Percentiles rank a stretch among this genome's conserved stretches.
phyloP scores from a whole-genome alignment of 2,888 invertebrate genomes.

The Dicranocentrus wangi region DNA sequence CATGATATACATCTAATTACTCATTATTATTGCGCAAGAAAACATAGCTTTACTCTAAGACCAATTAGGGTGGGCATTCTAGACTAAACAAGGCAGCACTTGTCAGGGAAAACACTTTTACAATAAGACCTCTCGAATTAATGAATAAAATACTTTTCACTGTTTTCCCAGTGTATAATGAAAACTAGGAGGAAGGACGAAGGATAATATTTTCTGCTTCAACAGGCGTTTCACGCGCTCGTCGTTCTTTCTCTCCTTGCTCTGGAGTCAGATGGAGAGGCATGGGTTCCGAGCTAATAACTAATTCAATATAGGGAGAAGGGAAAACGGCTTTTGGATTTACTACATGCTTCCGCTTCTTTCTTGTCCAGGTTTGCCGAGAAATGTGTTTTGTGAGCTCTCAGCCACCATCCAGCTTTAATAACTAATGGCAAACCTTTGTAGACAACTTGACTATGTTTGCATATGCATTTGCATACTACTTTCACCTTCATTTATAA shows the following conservation, averaged over 20 bases:
- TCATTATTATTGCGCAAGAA: too few species aligned
- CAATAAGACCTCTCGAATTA: too few species aligned
- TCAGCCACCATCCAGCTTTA: neutral
- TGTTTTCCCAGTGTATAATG: too few species aligned
- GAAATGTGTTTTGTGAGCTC: neutral
- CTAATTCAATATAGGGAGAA: conserved; percentile 25
- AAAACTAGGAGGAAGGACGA: too few species aligned
- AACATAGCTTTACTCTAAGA: too few species aligned
- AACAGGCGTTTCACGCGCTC: conserved; percentile 34
- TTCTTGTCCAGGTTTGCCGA: neutral
- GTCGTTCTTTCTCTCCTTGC: neutral
- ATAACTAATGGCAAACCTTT: neutral
- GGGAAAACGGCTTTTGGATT: neutral
- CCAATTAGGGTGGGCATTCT: too few species aligned
- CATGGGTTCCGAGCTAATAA: conserved; percentile 11
- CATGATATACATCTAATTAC: too few species aligned
- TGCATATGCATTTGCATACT: neutral
- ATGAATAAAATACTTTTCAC: conserved; percentile 33
- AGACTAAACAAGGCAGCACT: too few species aligned
- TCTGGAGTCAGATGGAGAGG: neutral
- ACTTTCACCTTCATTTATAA: conserved; percentile 7
- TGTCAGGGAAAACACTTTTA: too few species aligned
- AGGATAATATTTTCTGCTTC: conserved; percentile 17
- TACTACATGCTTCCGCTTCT: conserved; percentile 11
- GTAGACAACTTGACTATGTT: too few species aligned